Evolutionary conservation across 2,888 invertebrate genomes (phyloP).

Genomic region (Anodontia alba): DNA sequence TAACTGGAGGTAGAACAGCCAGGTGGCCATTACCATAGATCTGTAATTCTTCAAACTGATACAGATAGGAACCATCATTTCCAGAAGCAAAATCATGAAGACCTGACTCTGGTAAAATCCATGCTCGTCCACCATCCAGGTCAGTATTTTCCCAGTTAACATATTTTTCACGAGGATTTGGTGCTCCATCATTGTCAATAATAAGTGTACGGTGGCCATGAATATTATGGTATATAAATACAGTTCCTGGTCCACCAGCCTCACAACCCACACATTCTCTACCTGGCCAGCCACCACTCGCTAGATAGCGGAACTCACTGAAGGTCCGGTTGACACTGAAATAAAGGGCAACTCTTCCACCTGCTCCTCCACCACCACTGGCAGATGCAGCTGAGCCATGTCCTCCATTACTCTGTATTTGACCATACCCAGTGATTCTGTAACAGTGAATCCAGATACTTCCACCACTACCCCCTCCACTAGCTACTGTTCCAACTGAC

Average conservation of each 20-base stretch:
- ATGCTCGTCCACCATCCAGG: constrained; percentile 70
- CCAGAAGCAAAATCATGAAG: constrained; percentile 65
- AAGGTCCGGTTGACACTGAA: constrained; percentile 73
- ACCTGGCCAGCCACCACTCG: constrained; percentile 70
- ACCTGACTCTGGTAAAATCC: constrained; percentile 77
- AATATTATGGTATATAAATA: constrained; percentile 71
- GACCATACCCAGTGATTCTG: constrained; percentile 69
- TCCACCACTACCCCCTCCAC: constrained; percentile 77
- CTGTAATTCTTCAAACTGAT: constrained; percentile 76
- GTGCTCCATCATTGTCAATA: constrained; percentile 73
- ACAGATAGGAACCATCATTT: constrained; percentile 47
- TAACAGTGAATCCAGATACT: constrained; percentile 73
- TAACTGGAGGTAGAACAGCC: constrained; percentile 70
- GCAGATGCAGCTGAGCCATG: constrained; percentile 49
- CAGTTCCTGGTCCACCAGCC: constrained; percentile 75
- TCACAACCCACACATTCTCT: constrained; percentile 55
- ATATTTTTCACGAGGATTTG: constrained; percentile 63
- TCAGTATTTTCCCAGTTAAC: constrained; percentile 68
- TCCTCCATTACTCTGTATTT: constrained; percentile 65
- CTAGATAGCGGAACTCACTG: constrained; percentile 74
- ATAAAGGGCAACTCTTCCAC: constrained; percentile 76
- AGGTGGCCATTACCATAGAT: constrained; percentile 76
- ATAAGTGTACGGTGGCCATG: constrained; percentile 74
- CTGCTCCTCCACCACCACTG: constrained; percentile 69
- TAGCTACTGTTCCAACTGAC: constrained; percentile 32